A percentile compares a stretch with the other conserved stretches of the same genome.
Evolutionary conservation across 1,140 invertebrate genomes (phyloP).

Genomic region (Frieseomelitta varia): DNA sequence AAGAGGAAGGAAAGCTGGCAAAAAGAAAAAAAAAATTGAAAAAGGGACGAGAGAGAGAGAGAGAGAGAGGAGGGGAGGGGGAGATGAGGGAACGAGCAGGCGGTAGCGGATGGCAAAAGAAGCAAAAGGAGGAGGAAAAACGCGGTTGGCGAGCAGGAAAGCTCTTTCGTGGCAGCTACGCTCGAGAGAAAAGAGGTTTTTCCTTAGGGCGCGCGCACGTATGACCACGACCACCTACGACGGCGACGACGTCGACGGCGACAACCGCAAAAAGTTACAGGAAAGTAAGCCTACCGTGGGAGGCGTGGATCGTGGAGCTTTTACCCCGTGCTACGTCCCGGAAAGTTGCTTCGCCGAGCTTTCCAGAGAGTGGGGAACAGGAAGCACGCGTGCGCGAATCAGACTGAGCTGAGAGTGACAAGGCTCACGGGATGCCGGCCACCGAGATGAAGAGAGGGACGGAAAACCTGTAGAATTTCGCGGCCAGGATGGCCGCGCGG

Average conservation of each 20-base stretch:
- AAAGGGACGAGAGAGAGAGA: conserved; percentile 47
- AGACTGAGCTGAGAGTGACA: conserved; percentile 43
- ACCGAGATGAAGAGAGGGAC: conserved; percentile 37
- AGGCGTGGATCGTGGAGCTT: conserved; percentile 77
- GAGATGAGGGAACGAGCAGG: neutral
- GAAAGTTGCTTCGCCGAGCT: conserved; percentile 53
- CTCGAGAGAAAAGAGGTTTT: conserved; percentile 51
- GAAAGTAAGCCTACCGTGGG: conserved; percentile 76
- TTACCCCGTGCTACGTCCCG: conserved; percentile 57
- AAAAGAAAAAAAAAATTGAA: neutral
- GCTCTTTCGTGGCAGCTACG: conserved; percentile 61
- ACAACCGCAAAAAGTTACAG: conserved; percentile 66
- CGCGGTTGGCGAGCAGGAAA: conserved; percentile 58
- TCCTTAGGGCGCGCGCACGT: conserved; percentile 54
- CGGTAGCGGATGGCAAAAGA: conserved; percentile 37
- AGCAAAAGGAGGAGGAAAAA: conserved; percentile 40
- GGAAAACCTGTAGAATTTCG: conserved; percentile 54
- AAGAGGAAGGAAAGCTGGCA: conserved; percentile 11
- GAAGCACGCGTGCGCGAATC: conserved; percentile 66
- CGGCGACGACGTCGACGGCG: conserved; percentile 51
- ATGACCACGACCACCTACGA: conserved; percentile 62
- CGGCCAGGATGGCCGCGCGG: conserved; percentile 47
- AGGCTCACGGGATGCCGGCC: conserved; percentile 18
- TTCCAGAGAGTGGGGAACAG: conserved; percentile 63
- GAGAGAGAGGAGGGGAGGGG: conserved; percentile 48